Evolutionary conservation across 2,888 invertebrate species (phyloP), one percentile per base, ranked within the genome.

Genomic region (Branchipolynoe longqiensis): DNA sequence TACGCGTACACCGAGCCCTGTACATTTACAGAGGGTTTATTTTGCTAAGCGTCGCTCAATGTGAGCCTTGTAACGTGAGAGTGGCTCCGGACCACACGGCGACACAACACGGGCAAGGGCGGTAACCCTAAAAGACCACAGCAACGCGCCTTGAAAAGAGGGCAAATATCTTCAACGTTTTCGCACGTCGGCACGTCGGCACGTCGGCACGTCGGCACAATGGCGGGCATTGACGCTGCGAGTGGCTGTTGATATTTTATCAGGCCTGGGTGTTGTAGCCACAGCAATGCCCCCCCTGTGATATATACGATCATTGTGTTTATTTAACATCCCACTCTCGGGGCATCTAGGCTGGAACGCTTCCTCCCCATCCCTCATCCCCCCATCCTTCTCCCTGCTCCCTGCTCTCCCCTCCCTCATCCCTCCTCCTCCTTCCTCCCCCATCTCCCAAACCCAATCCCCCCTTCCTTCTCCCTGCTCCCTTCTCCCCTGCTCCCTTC

Each of bases 121-220:
- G 69, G 69, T 33, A 69, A 38, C 69, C 69, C 38, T 33, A 69
- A 69, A 69, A 69, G 36, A 48, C 48, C 33, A 38, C 18, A 38
- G 69, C n/a, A 38, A 69, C 69, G 38, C 69, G 69, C 25, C 18
- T 33, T 36, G 69, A 69, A 69, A 69, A 25, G 69, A 69, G 69
- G 69, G 69, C 69, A 69, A 69, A 69, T 38, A 69, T 69, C 69
- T 69, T 69, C 69, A 69, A 69, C 36, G 69, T 69, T 69, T 38
- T 31, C 36, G 69, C 14, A 33, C 69, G 69, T 38, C 69, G 38
- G 69, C 38, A 69, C 69, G 38, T 36, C 38, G 69, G 33, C 38
- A n/a, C n/a, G n/a, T n/a, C n/a, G 69, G 69, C 14, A 33, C 69
- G 69, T 38, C 69, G 38, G 69, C 38, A 69, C 69, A 69, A 69